Evolutionary conservation across 2,888 invertebrate genomes (phyloP).

Genomic region (Cephus rjabovi): DNA sequence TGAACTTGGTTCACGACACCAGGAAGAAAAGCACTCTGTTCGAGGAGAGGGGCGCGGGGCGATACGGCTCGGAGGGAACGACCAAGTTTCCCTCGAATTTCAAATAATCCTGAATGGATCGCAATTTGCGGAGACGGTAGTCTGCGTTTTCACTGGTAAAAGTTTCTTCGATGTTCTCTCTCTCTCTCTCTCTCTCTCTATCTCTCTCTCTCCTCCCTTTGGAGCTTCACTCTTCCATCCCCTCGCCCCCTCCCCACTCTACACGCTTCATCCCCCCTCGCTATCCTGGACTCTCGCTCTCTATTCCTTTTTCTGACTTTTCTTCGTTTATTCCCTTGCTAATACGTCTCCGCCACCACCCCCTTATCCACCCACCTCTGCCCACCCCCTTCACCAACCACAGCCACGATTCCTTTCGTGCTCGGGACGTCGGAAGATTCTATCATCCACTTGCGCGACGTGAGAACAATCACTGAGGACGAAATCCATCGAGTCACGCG

Average conservation of each 20-base stretch:
- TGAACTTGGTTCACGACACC: constrained; percentile 51
- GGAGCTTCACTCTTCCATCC: too few relatives aligned
- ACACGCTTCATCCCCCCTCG: not conserved
- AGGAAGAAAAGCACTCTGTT: constrained; percentile 41
- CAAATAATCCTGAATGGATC: constrained; percentile 58
- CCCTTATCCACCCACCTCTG: not conserved
- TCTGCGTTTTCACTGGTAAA: constrained; percentile 34
- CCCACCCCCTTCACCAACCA: not conserved
- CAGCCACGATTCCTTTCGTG: not conserved
- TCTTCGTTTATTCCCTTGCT: not conserved
- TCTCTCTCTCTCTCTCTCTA: too few relatives aligned
- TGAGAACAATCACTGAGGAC: not conserved
- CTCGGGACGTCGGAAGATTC: not conserved
- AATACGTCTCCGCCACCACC: not conserved
- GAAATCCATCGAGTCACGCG: not conserved
- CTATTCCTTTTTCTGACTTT: not conserved
- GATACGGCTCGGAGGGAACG: not conserved
- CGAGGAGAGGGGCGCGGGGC: constrained; percentile 14
- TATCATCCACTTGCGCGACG: not conserved
- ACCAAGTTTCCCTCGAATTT: constrained; percentile 53
- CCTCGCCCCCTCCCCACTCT: not conserved
- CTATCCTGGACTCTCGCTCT: not conserved
- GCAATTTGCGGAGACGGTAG: constrained; percentile 56
- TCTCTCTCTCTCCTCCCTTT: too few relatives aligned
- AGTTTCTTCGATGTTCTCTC: constrained; percentile 28